Percentiles rank a stretch among this genome's conserved stretches.
These are phyloP conservation scores for Hydraecia micacea DNA, from an alignment of 2,888 invertebrate genomes.

Conservation along the genomic window DNA sequence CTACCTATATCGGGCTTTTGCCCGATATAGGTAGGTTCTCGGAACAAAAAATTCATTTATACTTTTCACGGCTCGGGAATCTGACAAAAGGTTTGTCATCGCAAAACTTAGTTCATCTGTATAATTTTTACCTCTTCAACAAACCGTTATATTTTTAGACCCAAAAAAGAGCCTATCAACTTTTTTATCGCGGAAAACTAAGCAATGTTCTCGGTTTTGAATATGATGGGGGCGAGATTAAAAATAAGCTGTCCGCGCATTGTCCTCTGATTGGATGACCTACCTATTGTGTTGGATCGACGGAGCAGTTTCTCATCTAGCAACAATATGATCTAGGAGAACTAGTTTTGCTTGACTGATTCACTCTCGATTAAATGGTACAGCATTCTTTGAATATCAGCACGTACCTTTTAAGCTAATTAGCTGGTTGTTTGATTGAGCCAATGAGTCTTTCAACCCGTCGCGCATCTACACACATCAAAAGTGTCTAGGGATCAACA, in stretches of 20 bases:
- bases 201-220: not conserved
- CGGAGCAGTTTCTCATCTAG: conserved; percentile 24
- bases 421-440: not conserved
- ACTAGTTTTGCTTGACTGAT: conserved; percentile 3
- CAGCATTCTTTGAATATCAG: not conserved
- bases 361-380: not conserved
- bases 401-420: not conserved
- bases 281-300: conserved; percentile 34
- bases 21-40: too few relatives aligned
- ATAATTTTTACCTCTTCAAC: not conserved
- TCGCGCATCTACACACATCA: too few relatives aligned
- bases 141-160: not conserved
- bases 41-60: not conserved
- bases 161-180: not conserved
- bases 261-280: conserved; percentile 29
- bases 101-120: not conserved
- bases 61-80: not conserved
- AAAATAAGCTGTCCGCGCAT: conserved; percentile 15
- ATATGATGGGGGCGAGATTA: conserved; percentile 32
- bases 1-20: not conserved
- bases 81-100: not conserved
- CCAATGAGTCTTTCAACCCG: not conserved
- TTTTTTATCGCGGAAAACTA: not conserved
- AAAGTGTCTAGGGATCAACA: too few relatives aligned
- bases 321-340: not conserved